These are phyloP conservation scores for Pollimyrus isidori DNA, from an alignment of 2,113 vertebrate genomes.

Conservation along the genomic window DNA sequence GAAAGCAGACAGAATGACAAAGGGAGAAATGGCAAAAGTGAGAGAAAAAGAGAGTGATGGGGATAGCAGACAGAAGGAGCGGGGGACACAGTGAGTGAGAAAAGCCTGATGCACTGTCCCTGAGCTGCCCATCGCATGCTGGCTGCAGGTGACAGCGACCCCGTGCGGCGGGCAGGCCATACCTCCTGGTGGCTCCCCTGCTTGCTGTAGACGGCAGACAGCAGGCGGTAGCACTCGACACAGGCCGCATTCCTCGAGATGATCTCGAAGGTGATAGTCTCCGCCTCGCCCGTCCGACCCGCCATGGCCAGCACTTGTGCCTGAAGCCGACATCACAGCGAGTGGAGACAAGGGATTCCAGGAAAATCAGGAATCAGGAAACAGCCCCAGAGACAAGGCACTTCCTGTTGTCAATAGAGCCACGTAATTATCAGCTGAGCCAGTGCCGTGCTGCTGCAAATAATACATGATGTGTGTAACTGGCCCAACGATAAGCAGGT, in stretches of 20 bases:
- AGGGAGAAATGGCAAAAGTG: background rate
- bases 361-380: background rate
- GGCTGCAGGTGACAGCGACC: background rate
- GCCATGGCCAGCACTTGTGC: conserved; percentile 87
- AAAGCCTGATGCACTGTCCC: too few relatives aligned
- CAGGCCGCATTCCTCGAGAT: conserved; percentile 65
- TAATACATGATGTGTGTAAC: background rate
- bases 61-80: background rate
- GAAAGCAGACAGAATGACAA: background rate
- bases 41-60: background rate
- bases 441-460: background rate
- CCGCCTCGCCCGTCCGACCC: conserved; percentile 68
- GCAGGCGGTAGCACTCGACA: conserved; percentile 85
- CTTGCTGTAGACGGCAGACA: conserved; percentile 91
- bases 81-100: too few relatives aligned
- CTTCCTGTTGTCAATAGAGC: background rate
- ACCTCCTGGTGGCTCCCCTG: conserved; percentile 77
- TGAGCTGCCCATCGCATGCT: background rate
- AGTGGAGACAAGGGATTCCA: background rate
- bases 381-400: background rate
- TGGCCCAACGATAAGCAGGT: background rate
- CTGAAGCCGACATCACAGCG: conserved; percentile 42
- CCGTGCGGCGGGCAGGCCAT: background rate
- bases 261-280: conserved; percentile 73
- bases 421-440: background rate